Evolutionary conservation across 2,888 invertebrate species (phyloP).

Genomic region (Hirtodrosophila confusa): DNA sequence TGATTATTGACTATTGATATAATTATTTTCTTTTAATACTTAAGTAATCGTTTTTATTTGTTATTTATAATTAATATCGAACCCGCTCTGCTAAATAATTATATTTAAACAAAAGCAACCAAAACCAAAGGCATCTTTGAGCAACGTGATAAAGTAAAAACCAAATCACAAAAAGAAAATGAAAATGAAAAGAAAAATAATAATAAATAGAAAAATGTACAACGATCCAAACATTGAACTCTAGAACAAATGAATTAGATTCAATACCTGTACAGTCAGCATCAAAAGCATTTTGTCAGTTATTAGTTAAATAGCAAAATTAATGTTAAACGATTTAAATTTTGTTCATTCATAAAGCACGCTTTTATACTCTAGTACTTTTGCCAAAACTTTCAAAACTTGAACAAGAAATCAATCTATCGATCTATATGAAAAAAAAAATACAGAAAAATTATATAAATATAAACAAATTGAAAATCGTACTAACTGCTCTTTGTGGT

Average conservation of each 20-base stretch:
- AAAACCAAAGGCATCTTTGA: conserved; percentile 48
- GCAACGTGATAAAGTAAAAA: conserved; percentile 34
- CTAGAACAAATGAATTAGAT: conserved; percentile 49
- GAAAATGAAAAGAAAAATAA: conserved; percentile 40
- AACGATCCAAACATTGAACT: conserved; percentile 48
- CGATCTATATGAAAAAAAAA: conserved; percentile 33
- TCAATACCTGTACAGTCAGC: conserved; percentile 79
- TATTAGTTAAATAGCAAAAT: conserved; percentile 73
- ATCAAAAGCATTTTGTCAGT: conserved; percentile 85
- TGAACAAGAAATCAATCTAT: conserved; percentile 54
- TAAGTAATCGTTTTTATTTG: conserved; percentile 76
- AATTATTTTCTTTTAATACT: conserved; percentile 63
- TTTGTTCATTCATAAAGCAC: conserved; percentile 78
- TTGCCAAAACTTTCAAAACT: conserved; percentile 31
- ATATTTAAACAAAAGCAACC: conserved; percentile 46
- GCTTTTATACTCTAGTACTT: conserved; percentile 62
- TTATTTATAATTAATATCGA: conserved; percentile 67
- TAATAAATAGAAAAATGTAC: conserved; percentile 43
- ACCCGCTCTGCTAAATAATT: conserved; percentile 50
- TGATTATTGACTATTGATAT: conserved; percentile 56
- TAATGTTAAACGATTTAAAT: conserved; percentile 50
- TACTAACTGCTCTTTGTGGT: conserved; percentile 78
- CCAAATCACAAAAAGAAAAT: conserved; percentile 24
- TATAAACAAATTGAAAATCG: conserved; percentile 52
- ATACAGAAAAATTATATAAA: conserved; percentile 20